These are phyloP conservation scores for Stramonita haemastoma DNA, from an alignment of 2,888 invertebrate species.

Conservation along the genomic window DNA sequence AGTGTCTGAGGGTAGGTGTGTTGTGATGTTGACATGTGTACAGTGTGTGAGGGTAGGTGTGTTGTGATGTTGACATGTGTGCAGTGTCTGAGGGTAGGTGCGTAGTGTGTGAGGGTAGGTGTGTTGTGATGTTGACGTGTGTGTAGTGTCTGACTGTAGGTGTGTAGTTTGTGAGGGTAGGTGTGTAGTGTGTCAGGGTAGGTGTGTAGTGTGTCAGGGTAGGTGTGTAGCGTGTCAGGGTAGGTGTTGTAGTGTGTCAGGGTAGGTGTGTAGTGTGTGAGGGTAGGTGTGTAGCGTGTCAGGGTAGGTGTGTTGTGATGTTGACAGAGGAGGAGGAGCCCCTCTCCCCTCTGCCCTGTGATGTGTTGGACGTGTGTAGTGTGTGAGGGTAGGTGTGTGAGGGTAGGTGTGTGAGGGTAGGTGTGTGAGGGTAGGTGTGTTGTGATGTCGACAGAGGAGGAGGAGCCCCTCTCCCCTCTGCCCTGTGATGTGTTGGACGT, in stretches of 20 bases:
- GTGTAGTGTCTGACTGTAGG: background rate
- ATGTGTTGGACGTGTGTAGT: too few species aligned
- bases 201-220: too few species aligned
- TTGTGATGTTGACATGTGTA: background rate
- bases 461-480: conserved; percentile 49
- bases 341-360: conserved; percentile 50
- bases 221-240: too few species aligned
- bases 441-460: conserved; percentile 48
- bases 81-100: too few species aligned
- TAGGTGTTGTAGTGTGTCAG: too few species aligned
- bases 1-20: too few species aligned
- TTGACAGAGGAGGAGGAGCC: conserved; percentile 50
- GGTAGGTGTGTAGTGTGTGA: too few species aligned
- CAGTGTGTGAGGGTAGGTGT: too few species aligned
- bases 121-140: background rate
- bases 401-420: background rate
- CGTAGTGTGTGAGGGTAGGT: background rate
- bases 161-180: background rate
- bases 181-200: background rate
- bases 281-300: too few species aligned
- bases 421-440: background rate
- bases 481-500: conserved; percentile 51
- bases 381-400: too few species aligned
- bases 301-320: background rate
- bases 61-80: too few species aligned